phyloP scores from a whole-genome alignment of 2,888 invertebrate species.

The Horisme vitalbata region DNA sequence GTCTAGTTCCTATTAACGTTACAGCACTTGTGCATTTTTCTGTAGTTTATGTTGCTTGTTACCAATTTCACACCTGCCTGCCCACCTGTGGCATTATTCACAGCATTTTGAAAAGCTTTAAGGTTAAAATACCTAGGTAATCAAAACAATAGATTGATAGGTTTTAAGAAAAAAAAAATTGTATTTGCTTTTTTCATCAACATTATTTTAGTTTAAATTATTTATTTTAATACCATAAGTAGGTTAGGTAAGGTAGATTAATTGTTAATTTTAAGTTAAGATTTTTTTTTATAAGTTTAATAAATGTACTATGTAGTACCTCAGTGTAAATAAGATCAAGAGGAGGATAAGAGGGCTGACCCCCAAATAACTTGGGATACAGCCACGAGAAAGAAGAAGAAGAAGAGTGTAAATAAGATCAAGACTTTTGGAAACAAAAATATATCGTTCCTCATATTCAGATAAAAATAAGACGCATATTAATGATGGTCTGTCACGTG shows the following conservation, averaged over 20 bases:
- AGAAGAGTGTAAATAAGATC: background rate
- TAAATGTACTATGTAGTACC: no score
- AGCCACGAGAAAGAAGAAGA: no score
- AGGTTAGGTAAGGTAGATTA: no score
- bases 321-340: no score
- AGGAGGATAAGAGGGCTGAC: no score
- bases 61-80: conserved; percentile 16
- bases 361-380: no score
- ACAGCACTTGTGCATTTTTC: conserved; percentile 9
- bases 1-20: conserved; percentile 17
- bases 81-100: conserved; percentile 11
- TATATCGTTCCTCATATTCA: background rate
- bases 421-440: background rate
- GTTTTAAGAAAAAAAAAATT: no score
- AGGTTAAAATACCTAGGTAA: background rate
- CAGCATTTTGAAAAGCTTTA: conserved; percentile 1
- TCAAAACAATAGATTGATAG: background rate
- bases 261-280: no score
- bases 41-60: conserved; percentile 8
- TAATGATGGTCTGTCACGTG: conserved; percentile 55
- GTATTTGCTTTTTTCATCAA: no score
- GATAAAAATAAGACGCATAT: conserved; percentile 69
- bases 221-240: no score
- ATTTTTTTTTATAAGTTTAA: no score
- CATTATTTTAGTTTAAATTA: no score